Evolutionary conservation across 2,888 invertebrate species (phyloP), one percentile per base, ranked within the genome.

Genomic region (Chalcis sispes): DNA sequence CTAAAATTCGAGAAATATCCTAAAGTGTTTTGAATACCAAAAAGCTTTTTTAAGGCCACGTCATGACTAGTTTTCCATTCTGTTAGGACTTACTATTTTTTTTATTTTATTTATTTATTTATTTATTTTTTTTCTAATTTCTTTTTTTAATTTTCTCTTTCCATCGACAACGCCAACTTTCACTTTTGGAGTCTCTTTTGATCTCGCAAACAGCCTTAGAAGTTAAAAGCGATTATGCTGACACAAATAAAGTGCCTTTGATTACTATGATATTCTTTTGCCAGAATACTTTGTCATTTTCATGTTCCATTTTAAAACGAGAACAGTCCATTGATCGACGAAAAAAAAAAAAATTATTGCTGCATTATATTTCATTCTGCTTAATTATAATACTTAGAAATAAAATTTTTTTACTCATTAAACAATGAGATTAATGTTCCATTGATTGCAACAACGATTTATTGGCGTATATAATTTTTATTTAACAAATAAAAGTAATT

Each of bases 111-210:
- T n/a, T n/a, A 23, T 64, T 7, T 36, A 36, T 36, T 7, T 36
- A 36, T 36, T 7, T 36, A 36, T 36, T 36, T 7, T 36, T 29
- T 52, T 25, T 73, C 13, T 58, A 13, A 7, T n/a, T 25, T 61
- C 48, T 20, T 42, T 42, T 27, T 27, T 27, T n/a, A 2, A 29
- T 13, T 20, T 50, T 54, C 32, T 32, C 25, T 15, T 48, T 42
- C 25, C 62, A 52, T 61, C 42, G 18, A 40, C 27, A 48, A 40
- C 32, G 58, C 54, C 61, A 48, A 66, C 73, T 71, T 74, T 74
- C 64, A 71, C 73, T 71, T 72, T 78, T 71, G 62, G 50, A 70
- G 64, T 73, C 50, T 77, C 59, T 72, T 76, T 77, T 73, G 54
- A 75, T 69, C 77, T 78, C 50, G 48, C 10, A 40, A 67, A 67